phyloP scores from a whole-genome alignment of 2,888 invertebrate genomes.

The Cryptocephalus moraei region DNA sequence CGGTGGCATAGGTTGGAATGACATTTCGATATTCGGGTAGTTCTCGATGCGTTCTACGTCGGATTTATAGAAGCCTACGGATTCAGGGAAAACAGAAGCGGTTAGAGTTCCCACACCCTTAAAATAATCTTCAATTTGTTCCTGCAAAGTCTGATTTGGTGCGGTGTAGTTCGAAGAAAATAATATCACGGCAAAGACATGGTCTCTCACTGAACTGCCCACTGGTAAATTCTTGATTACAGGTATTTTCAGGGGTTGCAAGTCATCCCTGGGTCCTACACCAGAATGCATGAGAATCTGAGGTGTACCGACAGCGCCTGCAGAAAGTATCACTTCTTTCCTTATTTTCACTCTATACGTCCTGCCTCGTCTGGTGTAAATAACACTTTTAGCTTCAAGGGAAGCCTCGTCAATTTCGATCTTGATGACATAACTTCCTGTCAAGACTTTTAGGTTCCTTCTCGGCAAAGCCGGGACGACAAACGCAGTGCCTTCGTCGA shows the following conservation, averaged over 20 bases:
- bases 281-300: constrained; percentile 78
- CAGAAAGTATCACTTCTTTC: constrained; percentile 68
- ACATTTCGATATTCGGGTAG: constrained; percentile 2
- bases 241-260: constrained; percentile 46
- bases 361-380: constrained; percentile 41
- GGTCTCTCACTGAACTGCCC: constrained; percentile 69
- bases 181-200: constrained; percentile 56
- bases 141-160: constrained; percentile 1
- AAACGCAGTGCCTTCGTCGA: constrained; percentile 68
- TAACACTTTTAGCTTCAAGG: constrained; percentile 50
- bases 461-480: constrained; percentile 53
- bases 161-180: constrained; percentile 54
- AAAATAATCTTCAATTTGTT: constrained; percentile 44
- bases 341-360: constrained; percentile 45
- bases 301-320: constrained; percentile 71
- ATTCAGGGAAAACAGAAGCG: neutral
- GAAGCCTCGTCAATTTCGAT: constrained; percentile 47
- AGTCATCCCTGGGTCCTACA: constrained; percentile 54
- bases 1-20: neutral
- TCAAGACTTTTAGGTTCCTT: constrained; percentile 42
- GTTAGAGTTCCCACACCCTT: constrained; percentile 9
- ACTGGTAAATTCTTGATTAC: constrained; percentile 58
- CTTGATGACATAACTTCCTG: constrained; percentile 51
- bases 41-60: neutral
- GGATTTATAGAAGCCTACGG: constrained; percentile 3